These are phyloP conservation scores for Platyscapa corneri DNA, from an alignment of 1,140 invertebrate species.

Conservation along the genomic window DNA sequence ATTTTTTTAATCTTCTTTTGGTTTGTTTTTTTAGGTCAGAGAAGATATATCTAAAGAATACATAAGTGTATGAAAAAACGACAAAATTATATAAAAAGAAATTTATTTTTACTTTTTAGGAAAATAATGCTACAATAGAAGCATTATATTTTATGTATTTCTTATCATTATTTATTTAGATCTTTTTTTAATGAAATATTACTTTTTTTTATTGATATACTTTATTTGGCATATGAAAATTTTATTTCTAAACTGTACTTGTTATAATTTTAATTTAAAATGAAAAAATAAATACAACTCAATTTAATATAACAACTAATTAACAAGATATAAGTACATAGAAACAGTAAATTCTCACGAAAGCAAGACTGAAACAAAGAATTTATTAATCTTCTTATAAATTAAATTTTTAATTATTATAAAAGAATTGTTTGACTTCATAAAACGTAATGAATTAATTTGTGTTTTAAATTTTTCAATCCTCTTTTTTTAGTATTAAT, in stretches of 20 bases:
- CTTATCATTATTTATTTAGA: not conserved
- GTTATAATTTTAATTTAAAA: no score
- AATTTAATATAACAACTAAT: no score
- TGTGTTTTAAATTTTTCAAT: no score
- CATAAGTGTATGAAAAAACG: not conserved
- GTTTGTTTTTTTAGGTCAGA: conserved; percentile 1
- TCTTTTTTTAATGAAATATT: conserved; percentile 3
- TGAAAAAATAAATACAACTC: no score
- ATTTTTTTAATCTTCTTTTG: conserved; percentile 5
- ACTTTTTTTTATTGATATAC: not conserved
- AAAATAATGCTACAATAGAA: not conserved
- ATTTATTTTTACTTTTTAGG: not conserved
- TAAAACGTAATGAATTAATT: no score
- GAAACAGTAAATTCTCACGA: no score
- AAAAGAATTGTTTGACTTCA: no score
- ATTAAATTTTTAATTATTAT: no score
- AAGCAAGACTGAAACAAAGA: no score
- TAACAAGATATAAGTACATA: no score
- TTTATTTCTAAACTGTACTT: not conserved
- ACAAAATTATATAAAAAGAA: not conserved
- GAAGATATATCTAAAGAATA: not conserved
- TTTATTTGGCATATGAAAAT: not conserved
- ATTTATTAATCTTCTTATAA: no score
- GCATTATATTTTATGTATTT: not conserved
- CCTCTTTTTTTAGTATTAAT: no score